Percentiles rank a stretch among this genome's conserved stretches.
These are phyloP conservation scores for Octomys mimax DNA, from an alignment of 2,797 vertebrate species.

Conservation along the genomic window DNA sequence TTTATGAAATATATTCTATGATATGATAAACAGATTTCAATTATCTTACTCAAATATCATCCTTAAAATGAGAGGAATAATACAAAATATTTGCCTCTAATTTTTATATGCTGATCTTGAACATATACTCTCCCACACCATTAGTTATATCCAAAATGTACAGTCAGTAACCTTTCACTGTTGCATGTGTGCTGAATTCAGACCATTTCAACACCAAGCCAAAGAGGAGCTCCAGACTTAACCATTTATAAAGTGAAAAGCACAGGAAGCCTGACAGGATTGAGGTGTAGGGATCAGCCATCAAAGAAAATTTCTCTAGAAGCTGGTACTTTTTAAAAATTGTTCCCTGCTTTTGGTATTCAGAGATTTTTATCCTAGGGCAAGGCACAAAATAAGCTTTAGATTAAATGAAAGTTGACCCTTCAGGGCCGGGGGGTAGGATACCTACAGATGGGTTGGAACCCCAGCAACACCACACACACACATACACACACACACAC, in stretches of 20 bases:
- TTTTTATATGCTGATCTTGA: constrained; percentile 49
- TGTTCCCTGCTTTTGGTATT: constrained; percentile 17
- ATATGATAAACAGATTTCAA: constrained; percentile 51
- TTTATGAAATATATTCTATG: constrained; percentile 34
- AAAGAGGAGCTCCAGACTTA: not conserved
- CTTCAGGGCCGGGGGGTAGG: not conserved
- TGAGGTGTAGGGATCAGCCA: not conserved
- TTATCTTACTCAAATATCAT: not conserved
- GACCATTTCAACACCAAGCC: not conserved
- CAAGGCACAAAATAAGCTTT: constrained; percentile 7
- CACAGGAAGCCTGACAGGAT: not conserved
- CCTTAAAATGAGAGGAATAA: constrained; percentile 46
- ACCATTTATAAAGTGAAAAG: not conserved
- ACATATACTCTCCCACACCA: not conserved
- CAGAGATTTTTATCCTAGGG: not conserved
- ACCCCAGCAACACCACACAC: not conserved
- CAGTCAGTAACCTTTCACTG: not conserved
- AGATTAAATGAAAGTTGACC: not conserved
- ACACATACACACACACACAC: no score
- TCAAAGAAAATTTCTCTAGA: constrained; percentile 25
- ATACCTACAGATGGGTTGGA: not conserved
- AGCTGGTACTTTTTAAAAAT: not conserved
- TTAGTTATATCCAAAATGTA: not conserved
- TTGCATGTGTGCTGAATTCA: not conserved
- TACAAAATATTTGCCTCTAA: constrained; percentile 14